Conservation (phyloP, 2,888 invertebrate species). For the Cantharis nigra region DNA sequence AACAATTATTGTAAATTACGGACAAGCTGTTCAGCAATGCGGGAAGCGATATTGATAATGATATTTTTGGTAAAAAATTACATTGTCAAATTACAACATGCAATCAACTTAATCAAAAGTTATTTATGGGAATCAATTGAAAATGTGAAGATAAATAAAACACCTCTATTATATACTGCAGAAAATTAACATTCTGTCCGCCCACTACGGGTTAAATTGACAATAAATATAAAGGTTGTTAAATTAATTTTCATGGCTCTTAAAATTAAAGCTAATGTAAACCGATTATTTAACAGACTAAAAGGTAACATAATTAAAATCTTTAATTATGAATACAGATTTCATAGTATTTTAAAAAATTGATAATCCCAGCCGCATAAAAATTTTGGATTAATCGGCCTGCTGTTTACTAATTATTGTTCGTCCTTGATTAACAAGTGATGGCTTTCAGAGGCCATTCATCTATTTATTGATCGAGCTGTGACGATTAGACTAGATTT, state of each 20-base stretch:
- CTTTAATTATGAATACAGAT: not conserved
- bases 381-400: not conserved
- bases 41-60: not conserved
- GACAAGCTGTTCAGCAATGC: not conserved
- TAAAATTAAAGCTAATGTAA: not conserved
- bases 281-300: not conserved
- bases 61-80: not conserved
- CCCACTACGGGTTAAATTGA: not conserved
- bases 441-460: not conserved
- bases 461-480: not conserved
- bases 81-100: not conserved
- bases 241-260: not conserved
- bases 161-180: not conserved
- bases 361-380: not conserved
- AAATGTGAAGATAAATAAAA: not conserved
- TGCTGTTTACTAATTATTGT: not conserved
- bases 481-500: not conserved
- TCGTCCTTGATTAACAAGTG: not conserved
- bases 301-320: not conserved
- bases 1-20: not conserved
- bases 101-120: not conserved
- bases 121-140: not conserved
- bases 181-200: not conserved
- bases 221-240: not conserved
- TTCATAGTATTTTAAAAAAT: not conserved